Base-by-base conservation (phyloP, 2,113 vertebrate genomes). In the Suncus etruscus region DNA sequence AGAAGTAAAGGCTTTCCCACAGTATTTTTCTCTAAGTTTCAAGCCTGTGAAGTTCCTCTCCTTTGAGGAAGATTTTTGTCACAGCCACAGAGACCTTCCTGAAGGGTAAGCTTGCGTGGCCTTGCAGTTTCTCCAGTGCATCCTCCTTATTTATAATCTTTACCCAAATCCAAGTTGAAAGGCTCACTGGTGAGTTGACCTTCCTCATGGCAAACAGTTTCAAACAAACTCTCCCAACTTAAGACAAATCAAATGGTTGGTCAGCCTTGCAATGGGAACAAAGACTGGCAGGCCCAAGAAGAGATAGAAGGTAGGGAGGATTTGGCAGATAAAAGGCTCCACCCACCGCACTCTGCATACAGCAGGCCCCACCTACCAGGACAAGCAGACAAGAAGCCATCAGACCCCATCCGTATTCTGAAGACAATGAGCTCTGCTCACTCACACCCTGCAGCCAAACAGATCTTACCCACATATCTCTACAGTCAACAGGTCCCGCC, bases 161-260 rank as follows among this genome's bases (percentile, higher is more conserved):
- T 91, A 22, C 73, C 91, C 47, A 94, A 72, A n/a, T 54, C 81
- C 61, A 93, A 85, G 51, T 94, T 74, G 48, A 89, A 92, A 93
- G 47, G 39, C 32, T 78, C 92, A 75, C n/a, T 47, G 86, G 47
- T 63, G 58, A 83, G 88, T 39, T 93, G 81, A 69, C 84, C 91
- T 48, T 90, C 94, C 88, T 93, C 94, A 86, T 95, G 54, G n/a
- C 85, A 94, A 91, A 92, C 27, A 81, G 88, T 78, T 93, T 91
- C 94, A 91, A 91, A 91, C 32, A 94, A 75, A 27, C 61, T 89
- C 72, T 93, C 91, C 94, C 88, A 92, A 66, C 92, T 95, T 96
- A 93, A 92, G 95, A 90, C 72, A 91, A 94, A 90, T n/a, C 94
- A 86, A 93, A 94, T 12, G 47, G 3, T 87, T 77, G 92, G 70